Evolutionary conservation across 2,797 vertebrate genomes (phyloP).

Genomic region (Lagodon rhomboides): DNA sequence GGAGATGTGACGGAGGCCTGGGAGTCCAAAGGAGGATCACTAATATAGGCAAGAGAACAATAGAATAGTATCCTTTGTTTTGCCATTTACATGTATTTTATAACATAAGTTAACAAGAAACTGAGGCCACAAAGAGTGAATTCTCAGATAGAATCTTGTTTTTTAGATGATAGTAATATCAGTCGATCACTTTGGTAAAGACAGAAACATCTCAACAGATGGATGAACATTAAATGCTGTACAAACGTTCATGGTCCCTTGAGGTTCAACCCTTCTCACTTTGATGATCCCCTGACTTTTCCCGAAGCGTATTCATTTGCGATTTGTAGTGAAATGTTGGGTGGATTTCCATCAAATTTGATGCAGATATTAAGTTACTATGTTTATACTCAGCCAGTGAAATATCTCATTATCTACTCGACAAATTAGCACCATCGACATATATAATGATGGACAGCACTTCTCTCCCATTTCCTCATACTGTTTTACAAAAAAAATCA

Average conservation of each 20-base stretch:
- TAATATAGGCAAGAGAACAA: background rate
- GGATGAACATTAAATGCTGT: background rate
- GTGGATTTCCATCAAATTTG: background rate
- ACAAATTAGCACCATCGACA: too few relatives aligned
- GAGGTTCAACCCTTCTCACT: background rate
- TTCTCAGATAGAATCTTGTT: background rate
- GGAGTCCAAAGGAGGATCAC: background rate
- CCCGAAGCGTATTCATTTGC: background rate
- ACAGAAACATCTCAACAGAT: background rate
- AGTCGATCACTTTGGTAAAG: background rate
- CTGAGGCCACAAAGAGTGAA: background rate
- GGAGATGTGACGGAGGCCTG: conserved; percentile 12
- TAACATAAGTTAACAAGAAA: background rate
- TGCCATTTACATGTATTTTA: background rate
- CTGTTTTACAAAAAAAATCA: too few relatives aligned
- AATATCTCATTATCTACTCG: too few relatives aligned
- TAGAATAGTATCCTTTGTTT: background rate
- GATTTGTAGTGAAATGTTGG: background rate
- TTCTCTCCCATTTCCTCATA: too few relatives aligned
- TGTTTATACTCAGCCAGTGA: too few relatives aligned
- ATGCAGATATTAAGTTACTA: too few relatives aligned
- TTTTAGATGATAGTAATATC: background rate
- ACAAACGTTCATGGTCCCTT: background rate
- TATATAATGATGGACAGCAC: too few relatives aligned
- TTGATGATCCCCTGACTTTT: background rate